These are phyloP conservation scores for Bellardia pandia DNA, from an alignment of 2,888 invertebrate species.

Conservation along the genomic window DNA sequence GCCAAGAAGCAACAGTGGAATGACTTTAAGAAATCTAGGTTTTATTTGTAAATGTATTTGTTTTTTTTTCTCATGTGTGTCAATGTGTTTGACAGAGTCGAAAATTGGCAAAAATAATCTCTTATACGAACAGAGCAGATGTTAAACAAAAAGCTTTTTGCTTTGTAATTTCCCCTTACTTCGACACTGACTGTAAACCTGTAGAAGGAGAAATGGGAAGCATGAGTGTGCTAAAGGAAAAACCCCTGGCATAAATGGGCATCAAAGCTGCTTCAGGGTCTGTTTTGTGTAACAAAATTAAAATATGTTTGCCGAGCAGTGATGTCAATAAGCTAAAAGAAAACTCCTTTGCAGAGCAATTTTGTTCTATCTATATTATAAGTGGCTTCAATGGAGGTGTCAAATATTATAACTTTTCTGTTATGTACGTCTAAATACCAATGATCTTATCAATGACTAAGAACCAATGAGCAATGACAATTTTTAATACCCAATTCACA, in stretches of 20 bases:
- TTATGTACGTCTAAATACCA: too few species aligned
- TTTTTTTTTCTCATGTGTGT: background rate
- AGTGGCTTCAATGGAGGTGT: too few species aligned
- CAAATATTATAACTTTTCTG: too few species aligned
- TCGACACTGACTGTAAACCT: background rate
- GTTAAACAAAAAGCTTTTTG: conserved; percentile 43
- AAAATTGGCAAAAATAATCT: conserved; percentile 28
- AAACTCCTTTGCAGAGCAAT: too few species aligned
- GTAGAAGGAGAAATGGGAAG: conserved; percentile 3
- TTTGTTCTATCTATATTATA: too few species aligned
- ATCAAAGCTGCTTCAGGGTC: conserved; percentile 65
- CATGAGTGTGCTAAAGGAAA: conserved; percentile 4
- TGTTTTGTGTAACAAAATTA: conserved; percentile 36
- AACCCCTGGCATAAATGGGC: conserved; percentile 60
- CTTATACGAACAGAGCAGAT: conserved; percentile 46
- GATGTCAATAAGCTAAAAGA: conserved; percentile 3
- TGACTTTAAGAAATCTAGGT: conserved; percentile 62
- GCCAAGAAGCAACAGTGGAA: conserved; percentile 60
- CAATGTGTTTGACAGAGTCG: background rate
- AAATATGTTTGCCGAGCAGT: background rate
- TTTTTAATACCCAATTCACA: too few species aligned
- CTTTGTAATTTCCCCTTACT: conserved; percentile 33
- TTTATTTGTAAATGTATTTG: conserved; percentile 38
- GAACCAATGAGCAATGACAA: too few species aligned
- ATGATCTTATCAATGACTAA: too few species aligned